Percentiles rank a stretch among this genome's conserved stretches.
Evolutionary conservation across 2,888 invertebrate genomes (phyloP).

Genomic region (Phyllotreta cruciferae): DNA sequence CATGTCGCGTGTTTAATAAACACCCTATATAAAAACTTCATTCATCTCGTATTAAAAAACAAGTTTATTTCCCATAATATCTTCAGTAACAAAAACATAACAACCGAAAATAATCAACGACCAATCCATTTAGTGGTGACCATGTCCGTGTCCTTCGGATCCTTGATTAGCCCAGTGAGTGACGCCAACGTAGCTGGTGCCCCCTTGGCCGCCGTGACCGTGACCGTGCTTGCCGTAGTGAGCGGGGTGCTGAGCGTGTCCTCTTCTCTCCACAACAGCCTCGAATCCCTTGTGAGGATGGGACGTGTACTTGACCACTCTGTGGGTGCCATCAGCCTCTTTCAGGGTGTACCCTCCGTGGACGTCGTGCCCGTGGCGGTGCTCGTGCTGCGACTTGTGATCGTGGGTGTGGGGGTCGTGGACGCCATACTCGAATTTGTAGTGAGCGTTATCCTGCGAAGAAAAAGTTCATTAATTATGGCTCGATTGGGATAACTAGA

Average conservation of each 20-base stretch:
- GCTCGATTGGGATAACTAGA: too few relatives aligned
- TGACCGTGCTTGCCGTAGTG: conserved; percentile 37
- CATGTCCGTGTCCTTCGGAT: conserved; percentile 31
- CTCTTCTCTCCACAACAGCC: conserved; percentile 46
- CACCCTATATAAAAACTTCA: too few relatives aligned
- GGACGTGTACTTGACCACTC: conserved; percentile 55
- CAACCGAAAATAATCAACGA: conserved; percentile 5
- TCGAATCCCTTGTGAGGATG: conserved; percentile 44
- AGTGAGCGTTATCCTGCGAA: conserved; percentile 43
- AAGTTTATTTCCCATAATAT: too few relatives aligned
- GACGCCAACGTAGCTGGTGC: conserved; percentile 47
- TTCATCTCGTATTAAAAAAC: too few relatives aligned
- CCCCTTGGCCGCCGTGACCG: conserved; percentile 20
- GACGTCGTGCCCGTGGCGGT: conserved; percentile 55
- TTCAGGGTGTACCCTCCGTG: conserved; percentile 56
- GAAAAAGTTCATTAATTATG: not conserved
- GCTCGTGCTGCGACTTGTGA: conserved; percentile 56
- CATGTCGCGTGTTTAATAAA: too few relatives aligned
- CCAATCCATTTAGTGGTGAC: conserved; percentile 13
- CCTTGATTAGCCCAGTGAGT: conserved; percentile 45
- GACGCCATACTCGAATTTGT: conserved; percentile 57
- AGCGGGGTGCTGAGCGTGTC: conserved; percentile 48
- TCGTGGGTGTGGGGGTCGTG: conserved; percentile 58
- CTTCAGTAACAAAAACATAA: conserved; percentile 1
- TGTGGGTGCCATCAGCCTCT: conserved; percentile 57